Percentiles rank a stretch among this genome's conserved stretches.
These are phyloP conservation scores for Balanococcus diminutus DNA, from an alignment of 2,888 invertebrate genomes.

Conservation along the genomic window DNA sequence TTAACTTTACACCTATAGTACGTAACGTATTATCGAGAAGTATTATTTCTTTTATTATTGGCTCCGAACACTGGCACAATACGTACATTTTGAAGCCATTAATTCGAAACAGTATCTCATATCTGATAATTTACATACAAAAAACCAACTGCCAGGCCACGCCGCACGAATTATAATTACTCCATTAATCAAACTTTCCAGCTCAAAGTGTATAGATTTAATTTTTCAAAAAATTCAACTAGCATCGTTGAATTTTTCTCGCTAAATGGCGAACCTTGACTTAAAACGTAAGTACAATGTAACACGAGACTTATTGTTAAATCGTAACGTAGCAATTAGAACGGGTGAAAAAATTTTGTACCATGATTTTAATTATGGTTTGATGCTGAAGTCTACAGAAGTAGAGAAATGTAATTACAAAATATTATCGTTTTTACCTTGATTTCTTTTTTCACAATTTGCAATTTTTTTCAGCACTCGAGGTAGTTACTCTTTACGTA, in stretches of 20 bases:
- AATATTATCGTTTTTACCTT: slow-evolving; percentile 16
- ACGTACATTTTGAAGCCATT: not conserved
- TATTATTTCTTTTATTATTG: not conserved
- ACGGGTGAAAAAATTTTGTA: not conserved
- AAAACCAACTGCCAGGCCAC: not conserved
- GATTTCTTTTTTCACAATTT: not conserved
- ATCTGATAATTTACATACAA: not conserved
- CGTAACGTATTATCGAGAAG: no score
- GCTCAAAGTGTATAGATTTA: not conserved
- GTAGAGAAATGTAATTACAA: slow-evolving; percentile 8
- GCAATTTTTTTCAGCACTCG: not conserved
- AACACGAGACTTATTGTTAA: not conserved
- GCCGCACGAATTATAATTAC: not conserved
- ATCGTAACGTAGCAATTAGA: slow-evolving; percentile 12
- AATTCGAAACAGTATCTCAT: not conserved
- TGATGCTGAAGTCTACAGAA: not conserved
- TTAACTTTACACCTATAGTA: not conserved
- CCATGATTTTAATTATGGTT: slow-evolving; percentile 15
- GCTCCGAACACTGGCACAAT: no score
- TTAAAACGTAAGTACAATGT: slow-evolving; percentile 14
- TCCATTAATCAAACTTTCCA: not conserved
- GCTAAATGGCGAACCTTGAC: not conserved
- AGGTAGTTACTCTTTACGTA: not conserved
- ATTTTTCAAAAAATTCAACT: not conserved
- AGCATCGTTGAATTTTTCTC: not conserved